Conservation (phyloP, 1,140 invertebrate species). For the Branchinecta lynchi region DNA sequence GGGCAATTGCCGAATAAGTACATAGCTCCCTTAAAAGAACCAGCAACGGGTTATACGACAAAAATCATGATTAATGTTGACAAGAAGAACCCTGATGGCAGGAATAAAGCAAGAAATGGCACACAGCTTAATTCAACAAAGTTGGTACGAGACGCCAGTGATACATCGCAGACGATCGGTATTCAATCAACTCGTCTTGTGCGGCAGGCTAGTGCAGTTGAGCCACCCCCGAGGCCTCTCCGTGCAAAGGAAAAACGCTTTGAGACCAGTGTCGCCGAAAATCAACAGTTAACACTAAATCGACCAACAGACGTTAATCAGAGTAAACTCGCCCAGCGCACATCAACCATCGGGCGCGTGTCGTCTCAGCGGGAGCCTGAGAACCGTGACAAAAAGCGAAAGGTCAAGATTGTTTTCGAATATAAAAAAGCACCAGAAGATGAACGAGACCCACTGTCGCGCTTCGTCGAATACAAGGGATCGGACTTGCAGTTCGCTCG, state of each 20-base stretch:
- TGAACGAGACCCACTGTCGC: not conserved
- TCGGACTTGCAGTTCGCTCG: not conserved
- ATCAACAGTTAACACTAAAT: not conserved
- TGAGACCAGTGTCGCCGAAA: not conserved
- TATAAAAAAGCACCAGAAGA: not conserved
- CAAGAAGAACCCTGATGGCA: not conserved
- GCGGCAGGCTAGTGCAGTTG: not conserved
- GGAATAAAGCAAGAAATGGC: too few relatives aligned
- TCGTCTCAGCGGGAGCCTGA: not conserved
- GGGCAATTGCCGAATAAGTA: too few relatives aligned
- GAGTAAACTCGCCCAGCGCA: not conserved
- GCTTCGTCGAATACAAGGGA: not conserved
- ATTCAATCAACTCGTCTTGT: constrained; percentile 3
- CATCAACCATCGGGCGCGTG: constrained; percentile 1
- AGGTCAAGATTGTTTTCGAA: constrained; percentile 10
- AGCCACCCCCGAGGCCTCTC: not conserved
- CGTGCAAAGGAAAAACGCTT: not conserved
- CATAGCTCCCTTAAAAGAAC: too few relatives aligned
- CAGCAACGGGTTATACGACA: not conserved
- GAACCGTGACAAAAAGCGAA: constrained; percentile 2
- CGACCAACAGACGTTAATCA: not conserved
- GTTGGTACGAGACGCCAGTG: not conserved
- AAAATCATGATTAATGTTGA: constrained; percentile 1
- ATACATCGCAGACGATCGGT: not conserved
- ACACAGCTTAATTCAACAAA: not conserved